Evolutionary conservation across 1,140 invertebrate species (phyloP).

Genomic region (Trigoniulus corallinus): DNA sequence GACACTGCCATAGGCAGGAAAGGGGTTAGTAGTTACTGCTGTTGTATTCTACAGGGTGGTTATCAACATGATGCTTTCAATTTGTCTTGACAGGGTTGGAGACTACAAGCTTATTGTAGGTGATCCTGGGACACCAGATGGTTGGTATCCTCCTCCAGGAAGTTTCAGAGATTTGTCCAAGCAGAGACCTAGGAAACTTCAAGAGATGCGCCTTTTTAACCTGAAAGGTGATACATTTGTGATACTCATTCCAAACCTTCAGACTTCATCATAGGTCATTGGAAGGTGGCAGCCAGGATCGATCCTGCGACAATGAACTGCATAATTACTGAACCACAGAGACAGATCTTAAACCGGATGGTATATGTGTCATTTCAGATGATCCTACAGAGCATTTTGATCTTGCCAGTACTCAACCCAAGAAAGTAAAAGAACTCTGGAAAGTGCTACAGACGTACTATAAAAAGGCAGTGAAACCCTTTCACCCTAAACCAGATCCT

Average conservation of each 20-base stretch:
- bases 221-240: background rate
- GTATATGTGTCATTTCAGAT: background rate
- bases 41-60: no score
- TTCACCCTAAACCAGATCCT: background rate
- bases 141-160: conserved; percentile 16
- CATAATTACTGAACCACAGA: background rate
- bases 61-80: no score
- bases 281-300: no score
- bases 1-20: no score
- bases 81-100: conserved; percentile 21
- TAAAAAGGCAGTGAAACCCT: background rate
- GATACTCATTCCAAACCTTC: no score
- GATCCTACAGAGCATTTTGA: background rate
- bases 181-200: background rate
- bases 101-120: conserved; percentile 26
- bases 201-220: background rate
- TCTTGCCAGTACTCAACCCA: background rate
- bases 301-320: no score
- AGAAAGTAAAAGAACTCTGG: background rate
- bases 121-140: conserved; percentile 14
- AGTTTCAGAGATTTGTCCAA: background rate
- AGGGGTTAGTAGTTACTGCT: no score
- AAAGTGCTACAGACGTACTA: background rate
- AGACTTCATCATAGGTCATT: no score
- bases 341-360: background rate